Evolutionary conservation across 2,797 vertebrate species (phyloP).

Genomic region (Melopsittacus undulatus): DNA sequence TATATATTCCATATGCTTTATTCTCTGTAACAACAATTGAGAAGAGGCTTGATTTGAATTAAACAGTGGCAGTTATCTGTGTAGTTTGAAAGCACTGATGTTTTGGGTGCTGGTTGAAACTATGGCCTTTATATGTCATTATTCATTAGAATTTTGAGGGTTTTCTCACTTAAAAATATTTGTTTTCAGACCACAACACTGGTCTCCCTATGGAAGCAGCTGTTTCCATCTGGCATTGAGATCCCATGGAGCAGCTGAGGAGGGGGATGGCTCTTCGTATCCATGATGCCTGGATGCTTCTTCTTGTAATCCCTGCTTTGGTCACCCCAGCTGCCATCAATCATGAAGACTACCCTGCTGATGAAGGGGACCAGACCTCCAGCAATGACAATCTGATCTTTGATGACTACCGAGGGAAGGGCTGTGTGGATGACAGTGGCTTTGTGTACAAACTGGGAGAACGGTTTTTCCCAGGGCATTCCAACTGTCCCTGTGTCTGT

Average conservation of each 20-base stretch:
- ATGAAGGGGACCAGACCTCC: constrained; percentile 91
- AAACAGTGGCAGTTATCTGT: neutral
- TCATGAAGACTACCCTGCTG: constrained; percentile 92
- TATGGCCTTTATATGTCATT: neutral
- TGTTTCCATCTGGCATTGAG: constrained; percentile 72
- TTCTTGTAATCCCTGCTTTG: constrained; percentile 85
- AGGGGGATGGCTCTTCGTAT: constrained; percentile 92
- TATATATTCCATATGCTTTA: neutral
- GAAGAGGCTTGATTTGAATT: neutral
- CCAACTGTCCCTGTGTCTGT: constrained; percentile 98
- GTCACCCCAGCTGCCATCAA: constrained; percentile 86
- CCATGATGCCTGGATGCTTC: constrained; percentile 86
- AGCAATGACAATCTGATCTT: constrained; percentile 93
- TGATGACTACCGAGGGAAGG: constrained; percentile 98
- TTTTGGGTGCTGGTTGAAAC: neutral
- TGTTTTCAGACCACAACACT: constrained; percentile 74
- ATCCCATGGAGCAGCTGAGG: constrained; percentile 74
- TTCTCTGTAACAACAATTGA: neutral
- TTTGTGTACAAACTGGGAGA: constrained; percentile 99
- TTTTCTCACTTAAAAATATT: constrained; percentile 64
- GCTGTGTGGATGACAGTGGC: constrained; percentile 98
- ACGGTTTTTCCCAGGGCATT: constrained; percentile 98
- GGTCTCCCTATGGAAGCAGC: constrained; percentile 80
- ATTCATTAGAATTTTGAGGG: constrained; percentile 31
- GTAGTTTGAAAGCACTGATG: neutral